Base-by-base conservation (phyloP, 2,797 vertebrate genomes). In the Ctenopoma multispine region DNA sequence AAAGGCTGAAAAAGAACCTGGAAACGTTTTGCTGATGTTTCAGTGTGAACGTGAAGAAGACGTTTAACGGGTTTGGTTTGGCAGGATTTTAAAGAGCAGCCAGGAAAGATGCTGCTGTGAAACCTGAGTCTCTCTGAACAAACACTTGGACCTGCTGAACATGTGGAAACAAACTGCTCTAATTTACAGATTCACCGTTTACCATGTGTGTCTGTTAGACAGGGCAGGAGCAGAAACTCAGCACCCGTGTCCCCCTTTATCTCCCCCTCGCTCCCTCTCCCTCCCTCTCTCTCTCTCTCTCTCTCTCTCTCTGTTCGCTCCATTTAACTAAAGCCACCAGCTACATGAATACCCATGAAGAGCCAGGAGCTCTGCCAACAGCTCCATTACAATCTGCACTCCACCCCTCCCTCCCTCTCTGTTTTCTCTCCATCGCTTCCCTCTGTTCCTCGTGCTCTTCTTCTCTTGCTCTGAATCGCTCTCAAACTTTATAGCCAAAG, bases 261-360 rank as follows among this genome's bases (percentile, higher is more conserved):
- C 8, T 31, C 1, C 15, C 17, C n/a, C 12, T 5, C 27, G n/a
- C n/a, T n/a, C n/a, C n/a, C 18, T 21, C 15, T 18, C 21, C 18
- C 11, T n/a, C 61, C 1, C 43, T 1, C 57, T 3, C 67, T 10
- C 57, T 63, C 18, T 21, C 15, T 18, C 21, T 21, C 11, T n/a
- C 61, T 1, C 43, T 1, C 57, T 3, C 67, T 10, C 57, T 63
- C 63, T 60, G 67, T 81, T 81, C 48, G 67, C 79, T 86, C 82
- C 84, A 77, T 89, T 85, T 77, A 85, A 75, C 83, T 77, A 78
- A 76, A 82, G 75, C 89, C 84, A 81, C 72, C 86, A 75, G 85
- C 82, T 77, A 77, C 82, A 86, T 88, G 82, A 79, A 85, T 81
- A 82, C 73, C 81, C 87, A 83, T 79, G 83, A 86, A 77, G 51